Conservation (phyloP, 2,113 vertebrate species). For the Xiphophorus couchianus region DNA sequence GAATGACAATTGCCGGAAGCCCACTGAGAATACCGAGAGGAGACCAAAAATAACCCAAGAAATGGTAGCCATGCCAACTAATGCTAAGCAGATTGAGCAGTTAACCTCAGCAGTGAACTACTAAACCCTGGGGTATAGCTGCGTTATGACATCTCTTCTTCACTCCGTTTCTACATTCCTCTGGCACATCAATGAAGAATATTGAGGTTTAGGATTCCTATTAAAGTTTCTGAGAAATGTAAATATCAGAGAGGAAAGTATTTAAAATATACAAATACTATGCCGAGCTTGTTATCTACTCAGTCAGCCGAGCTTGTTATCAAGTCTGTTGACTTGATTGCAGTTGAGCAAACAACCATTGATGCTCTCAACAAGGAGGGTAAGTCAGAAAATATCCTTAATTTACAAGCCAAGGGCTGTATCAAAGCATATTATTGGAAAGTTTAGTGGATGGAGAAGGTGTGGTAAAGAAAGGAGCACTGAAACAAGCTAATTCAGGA, state of each 20-base stretch:
- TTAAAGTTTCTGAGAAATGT: conserved; percentile 10
- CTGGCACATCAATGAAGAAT: conserved; percentile 51
- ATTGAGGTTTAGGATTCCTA: conserved; percentile 22
- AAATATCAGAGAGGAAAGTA: conserved; percentile 38
- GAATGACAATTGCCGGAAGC: conserved; percentile 59
- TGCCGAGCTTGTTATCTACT: neutral
- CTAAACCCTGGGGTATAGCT: conserved; percentile 64
- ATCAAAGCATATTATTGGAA: neutral
- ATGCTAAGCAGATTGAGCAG: conserved; percentile 66
- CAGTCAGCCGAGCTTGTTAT: neutral
- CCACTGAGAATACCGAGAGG: conserved; percentile 46
- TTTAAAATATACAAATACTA: neutral
- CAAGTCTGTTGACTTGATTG: neutral
- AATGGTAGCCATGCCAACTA: conserved; percentile 76
- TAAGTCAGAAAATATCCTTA: neutral
- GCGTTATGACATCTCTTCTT: conserved; percentile 71
- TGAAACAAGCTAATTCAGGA: neutral
- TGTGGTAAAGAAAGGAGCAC: neutral
- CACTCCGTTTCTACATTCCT: conserved; percentile 41
- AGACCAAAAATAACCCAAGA: conserved; percentile 57
- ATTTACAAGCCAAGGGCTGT: neutral
- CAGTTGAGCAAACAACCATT: neutral
- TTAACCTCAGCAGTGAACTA: conserved; percentile 75
- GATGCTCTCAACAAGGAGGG: neutral
- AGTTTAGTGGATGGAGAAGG: neutral